Evolutionary conservation across 2,888 invertebrate species (phyloP), one percentile per base, ranked within the genome.

Genomic region (Diaperis boleti): DNA sequence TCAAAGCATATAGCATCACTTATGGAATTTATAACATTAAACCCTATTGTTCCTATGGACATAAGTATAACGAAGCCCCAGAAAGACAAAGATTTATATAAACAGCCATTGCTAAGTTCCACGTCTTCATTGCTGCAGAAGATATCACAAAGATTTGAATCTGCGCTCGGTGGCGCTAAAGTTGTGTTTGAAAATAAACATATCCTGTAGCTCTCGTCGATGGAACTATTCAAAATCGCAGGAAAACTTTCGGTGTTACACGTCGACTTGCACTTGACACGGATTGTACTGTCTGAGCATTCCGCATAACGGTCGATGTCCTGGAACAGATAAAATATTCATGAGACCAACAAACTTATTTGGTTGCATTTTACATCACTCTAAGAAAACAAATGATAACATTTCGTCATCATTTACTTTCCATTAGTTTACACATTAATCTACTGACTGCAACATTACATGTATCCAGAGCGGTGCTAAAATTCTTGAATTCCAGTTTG

Each of bases 1-100:
- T 95, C 93, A 75, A 95, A 95, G 78, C 95, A 94, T 20, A 96
- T 90, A 0, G 95, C 94, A 80, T 96, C 96, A 31, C 92, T 92
- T 31, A 96, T 89, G 42, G 92, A 93, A 74, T 95, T 92, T 22
- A 90, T 88, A 0, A 96, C 94, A 78, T 93, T 94, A 75, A 90
- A 94, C 1, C 91, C 90, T 60, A 93, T 90, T 1, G 88, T 91
- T 18, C 92, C 92, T 1, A 91, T 67, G 37, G 89, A 89, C 84
- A 92, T 87, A 14, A 92, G 78, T 0, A 89, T 67, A 0, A 92
- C 87, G 70, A 92, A 93, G 1, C 85, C 82, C 92, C 92, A 92
- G 78, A 93, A 94, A 0, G 86, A 84, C 0, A 81, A 72, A 0
- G 88, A 87, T 62, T 81, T 81, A 71, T 91, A 91, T 11, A 91